These are phyloP conservation scores for Grantiella picta DNA, from an alignment of 2,113 vertebrate species.

Conservation along the genomic window DNA sequence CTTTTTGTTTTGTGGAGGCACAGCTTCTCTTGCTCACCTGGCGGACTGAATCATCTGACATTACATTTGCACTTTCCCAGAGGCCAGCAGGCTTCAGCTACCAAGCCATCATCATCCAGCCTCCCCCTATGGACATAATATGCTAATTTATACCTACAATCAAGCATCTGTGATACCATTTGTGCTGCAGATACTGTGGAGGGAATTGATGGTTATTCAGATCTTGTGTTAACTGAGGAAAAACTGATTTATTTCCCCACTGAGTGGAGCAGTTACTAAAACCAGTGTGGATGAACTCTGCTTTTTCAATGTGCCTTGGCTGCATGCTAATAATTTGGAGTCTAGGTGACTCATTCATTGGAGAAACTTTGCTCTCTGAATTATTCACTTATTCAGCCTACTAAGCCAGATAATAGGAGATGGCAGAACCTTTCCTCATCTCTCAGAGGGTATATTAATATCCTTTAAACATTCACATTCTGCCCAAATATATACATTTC, in stretches of 20 bases:
- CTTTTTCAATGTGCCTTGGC: slow-evolving; percentile 36
- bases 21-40: background rate
- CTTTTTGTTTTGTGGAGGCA: background rate
- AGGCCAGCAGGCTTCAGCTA: slow-evolving; percentile 51
- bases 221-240: slow-evolving; percentile 44
- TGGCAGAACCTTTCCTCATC: slow-evolving; percentile 43
- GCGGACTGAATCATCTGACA: slow-evolving; percentile 26
- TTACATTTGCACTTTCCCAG: slow-evolving; percentile 54
- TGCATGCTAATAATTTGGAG: slow-evolving; percentile 34
- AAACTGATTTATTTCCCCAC: slow-evolving; percentile 56
- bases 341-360: slow-evolving; percentile 46
- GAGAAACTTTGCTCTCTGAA: slow-evolving; percentile 57
- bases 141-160: slow-evolving; percentile 64
- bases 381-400: slow-evolving; percentile 64
- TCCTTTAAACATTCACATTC: slow-evolving; percentile 61
- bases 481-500: slow-evolving; percentile 52
- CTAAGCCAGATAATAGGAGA: slow-evolving; percentile 60
- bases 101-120: slow-evolving; percentile 53
- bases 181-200: slow-evolving; percentile 48
- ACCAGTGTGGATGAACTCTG: slow-evolving; percentile 9
- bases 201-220: slow-evolving; percentile 45
- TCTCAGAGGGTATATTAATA: slow-evolving; percentile 56
- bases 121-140: slow-evolving; percentile 44
- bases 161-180: slow-evolving; percentile 66
- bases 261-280: slow-evolving; percentile 41